These are phyloP conservation scores for Tarsius wallacei DNA, from an alignment of 2,797 vertebrate species.

Conservation along the genomic window DNA sequence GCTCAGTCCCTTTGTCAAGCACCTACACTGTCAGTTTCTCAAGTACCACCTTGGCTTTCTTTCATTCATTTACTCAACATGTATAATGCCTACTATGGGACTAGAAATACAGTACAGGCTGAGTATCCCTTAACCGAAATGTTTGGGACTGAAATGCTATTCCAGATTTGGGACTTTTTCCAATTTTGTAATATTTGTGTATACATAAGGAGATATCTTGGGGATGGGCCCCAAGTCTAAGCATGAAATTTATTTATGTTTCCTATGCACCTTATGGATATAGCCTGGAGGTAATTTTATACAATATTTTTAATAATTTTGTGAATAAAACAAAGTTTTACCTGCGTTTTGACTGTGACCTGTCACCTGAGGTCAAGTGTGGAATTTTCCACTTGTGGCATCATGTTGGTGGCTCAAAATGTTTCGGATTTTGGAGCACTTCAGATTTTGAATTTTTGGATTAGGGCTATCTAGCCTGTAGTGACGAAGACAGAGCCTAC, in stretches of 20 bases:
- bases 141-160: neutral
- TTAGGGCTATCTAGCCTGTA: neutral
- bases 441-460: neutral
- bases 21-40: neutral
- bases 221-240: neutral
- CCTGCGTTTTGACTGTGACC: neutral
- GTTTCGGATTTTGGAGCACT: neutral
- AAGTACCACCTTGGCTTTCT: neutral
- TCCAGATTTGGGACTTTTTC: neutral
- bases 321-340: neutral
- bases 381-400: neutral
- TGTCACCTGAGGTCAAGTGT: neutral
- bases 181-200: neutral
- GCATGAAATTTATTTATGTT: neutral
- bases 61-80: conserved; percentile 2
- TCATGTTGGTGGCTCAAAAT: neutral
- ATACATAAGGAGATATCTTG: neutral
- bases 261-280: neutral
- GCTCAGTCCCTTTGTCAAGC: neutral
- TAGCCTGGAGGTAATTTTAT: neutral
- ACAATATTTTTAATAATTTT: neutral
- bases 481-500: neutral
- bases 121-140: neutral
- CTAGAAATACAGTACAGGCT: neutral
- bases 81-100: neutral